Percentiles rank a stretch among this genome's conserved stretches.
Evolutionary conservation across 2,888 invertebrate species (phyloP).

Genomic region (Synanthedon vespiformis): DNA sequence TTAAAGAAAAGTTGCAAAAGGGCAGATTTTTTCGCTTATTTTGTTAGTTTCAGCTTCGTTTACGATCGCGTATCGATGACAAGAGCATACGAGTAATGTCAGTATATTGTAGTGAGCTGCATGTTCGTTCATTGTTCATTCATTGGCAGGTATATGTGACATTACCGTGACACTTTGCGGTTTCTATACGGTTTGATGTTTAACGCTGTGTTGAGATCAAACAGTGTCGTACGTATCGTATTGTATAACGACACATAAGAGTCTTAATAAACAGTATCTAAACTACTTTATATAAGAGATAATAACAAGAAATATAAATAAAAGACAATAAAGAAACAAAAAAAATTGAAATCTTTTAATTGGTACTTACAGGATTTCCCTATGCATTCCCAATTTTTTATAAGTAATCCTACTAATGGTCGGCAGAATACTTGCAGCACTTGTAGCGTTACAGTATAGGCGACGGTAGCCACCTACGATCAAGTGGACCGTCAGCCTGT

Average conservation of each 20-base stretch:
- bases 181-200: conserved; percentile 1
- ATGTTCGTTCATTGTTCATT: conserved; percentile 3
- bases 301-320: too few relatives aligned
- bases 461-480: too few relatives aligned
- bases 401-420: too few relatives aligned
- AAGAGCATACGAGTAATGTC: conserved; percentile 3
- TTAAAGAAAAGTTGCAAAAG: too few relatives aligned
- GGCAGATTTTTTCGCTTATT: background rate
- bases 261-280: background rate
- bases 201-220: background rate
- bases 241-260: background rate
- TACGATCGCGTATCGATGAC: conserved; percentile 3
- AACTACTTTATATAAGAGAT: background rate
- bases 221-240: background rate
- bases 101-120: background rate
- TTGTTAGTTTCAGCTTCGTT: background rate
- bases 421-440: too few relatives aligned
- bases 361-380: too few relatives aligned
- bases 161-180: conserved; percentile 3
- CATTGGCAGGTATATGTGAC: conserved; percentile 1
- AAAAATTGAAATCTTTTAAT: too few relatives aligned
- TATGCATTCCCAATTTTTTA: too few relatives aligned
- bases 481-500: too few relatives aligned
- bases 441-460: too few relatives aligned
- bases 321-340: too few relatives aligned